These are phyloP conservation scores for Hydropotes inermis DNA, from an alignment of 2,113 vertebrate species.

Conservation along the genomic window DNA sequence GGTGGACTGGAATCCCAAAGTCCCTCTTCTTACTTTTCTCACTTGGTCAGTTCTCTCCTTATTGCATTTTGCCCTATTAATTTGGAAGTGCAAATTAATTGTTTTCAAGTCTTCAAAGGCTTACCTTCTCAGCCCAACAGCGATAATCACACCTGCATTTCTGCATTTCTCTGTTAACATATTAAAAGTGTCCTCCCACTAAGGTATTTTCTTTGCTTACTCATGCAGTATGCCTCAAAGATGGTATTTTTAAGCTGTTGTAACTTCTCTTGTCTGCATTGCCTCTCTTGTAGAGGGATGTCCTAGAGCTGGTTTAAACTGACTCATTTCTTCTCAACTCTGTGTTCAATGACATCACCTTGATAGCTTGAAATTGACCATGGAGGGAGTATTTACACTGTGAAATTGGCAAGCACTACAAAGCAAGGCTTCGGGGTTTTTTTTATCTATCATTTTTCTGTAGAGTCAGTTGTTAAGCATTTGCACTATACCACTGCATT, in stretches of 20 bases:
- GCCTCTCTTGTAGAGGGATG: background rate
- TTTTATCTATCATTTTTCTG: background rate
- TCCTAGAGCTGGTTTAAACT: background rate
- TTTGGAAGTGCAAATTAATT: background rate
- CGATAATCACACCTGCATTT: background rate
- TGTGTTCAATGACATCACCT: background rate
- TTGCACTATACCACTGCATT: background rate
- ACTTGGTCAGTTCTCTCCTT: background rate
- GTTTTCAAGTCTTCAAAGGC: background rate
- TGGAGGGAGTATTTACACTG: background rate
- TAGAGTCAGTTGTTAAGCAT: background rate
- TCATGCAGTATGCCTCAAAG: background rate
- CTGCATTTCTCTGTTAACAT: background rate
- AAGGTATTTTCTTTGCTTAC: background rate
- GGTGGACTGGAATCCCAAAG: background rate
- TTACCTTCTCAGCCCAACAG: background rate
- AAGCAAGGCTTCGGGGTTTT: background rate
- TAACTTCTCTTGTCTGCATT: background rate
- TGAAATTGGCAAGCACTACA: background rate
- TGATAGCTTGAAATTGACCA: background rate
- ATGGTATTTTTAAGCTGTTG: background rate
- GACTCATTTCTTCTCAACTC: background rate
- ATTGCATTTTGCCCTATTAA: background rate
- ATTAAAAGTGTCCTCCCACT: background rate
- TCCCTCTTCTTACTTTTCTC: background rate